Base-by-base conservation (phyloP, 2,888 invertebrate genomes). In the Peribatodes rhomboidaria region DNA sequence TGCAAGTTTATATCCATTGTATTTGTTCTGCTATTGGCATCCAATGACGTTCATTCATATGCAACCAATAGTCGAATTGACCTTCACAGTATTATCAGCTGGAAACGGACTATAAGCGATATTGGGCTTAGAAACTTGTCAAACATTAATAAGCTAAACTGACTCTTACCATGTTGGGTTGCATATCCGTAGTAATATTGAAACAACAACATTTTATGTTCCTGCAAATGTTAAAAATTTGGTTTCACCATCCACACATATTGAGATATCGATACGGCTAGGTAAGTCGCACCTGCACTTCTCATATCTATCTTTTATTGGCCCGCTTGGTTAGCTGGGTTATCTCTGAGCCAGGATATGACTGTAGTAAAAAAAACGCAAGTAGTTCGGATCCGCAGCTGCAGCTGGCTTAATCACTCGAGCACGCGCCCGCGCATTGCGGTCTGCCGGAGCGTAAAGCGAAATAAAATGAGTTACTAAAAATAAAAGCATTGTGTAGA, bases 1-100 rank as follows among this genome's bases (percentile, higher is more conserved):
- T 14, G 16, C 13, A 39, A 10, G 39, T 10, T 7, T 9, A 13
- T 33, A 44, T 55, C n/a, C 27, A 41, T 58, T 58, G 39, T 57
- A n/a, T 16, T 41, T 20, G 54, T 53, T 61, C 46, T n/a, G n/a
- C 16, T 35, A 37, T 57, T 59, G 63, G 57, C 55, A 56, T n/a
- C 37, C 42, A 59, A 49, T 59, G 52, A 47, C 66, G 58, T 64
- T 65, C 53, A 67, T 68, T 70, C 63, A 69, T 69, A 66, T 65
- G 50, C 60, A 62, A 70, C 65, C 49, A 57, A 55, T 63, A 63
- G 52, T 68, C 54, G 58, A 52, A 70, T 56, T 70, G 80, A 83
- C 84, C 85, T 84, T 83, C 80, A 70, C 63, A 67, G 72, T 27
- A 54, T 61, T 54, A 47, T 47, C 61, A 47, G 49, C 33, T 55